Evolutionary conservation across 2,113 vertebrate genomes (phyloP), one percentile per base, ranked within the genome.

Genomic region (Tricholaema leucomelas): DNA sequence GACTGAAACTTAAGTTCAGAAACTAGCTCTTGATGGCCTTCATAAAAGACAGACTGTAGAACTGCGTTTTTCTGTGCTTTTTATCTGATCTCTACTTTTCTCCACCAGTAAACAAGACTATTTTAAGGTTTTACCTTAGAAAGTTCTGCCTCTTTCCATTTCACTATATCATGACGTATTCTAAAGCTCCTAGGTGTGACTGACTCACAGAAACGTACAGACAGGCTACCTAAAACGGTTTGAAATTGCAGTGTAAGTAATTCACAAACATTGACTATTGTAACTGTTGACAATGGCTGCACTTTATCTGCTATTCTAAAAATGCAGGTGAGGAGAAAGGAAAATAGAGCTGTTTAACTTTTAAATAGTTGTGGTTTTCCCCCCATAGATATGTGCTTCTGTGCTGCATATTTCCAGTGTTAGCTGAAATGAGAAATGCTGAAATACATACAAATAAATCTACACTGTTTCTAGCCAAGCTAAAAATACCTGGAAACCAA

Each of bases 401-500:
- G 15, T 13, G 5, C 38, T 88, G 19, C 54, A 67, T 78, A 40
- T 69, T 92, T 52, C 70, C 33, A 56, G 38, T 4, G 4, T 5
- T 63, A 46, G 4, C 40, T 85, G 64, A 82, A 91, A 76, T 48
- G 50, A 56, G 40, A 60, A 76, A 15, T 70, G 36, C 44, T 69
- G 71, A 76, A 92, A 85, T 56, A 59, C 6, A 23, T 17, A 42
- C 14, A 52, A 71, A 91, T 61, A 48, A 83, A 82, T 48, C 17
- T 50, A n/a, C 12, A 6, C 52, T 91, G 89, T 87, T 94, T 94
- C 81, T 85, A 80, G 56, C 6, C 55, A 74, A 77, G 48, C 14
- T 52, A 85, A 63, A 92, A 95, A 91, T 86, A 71, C 66, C 61
- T 56, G 31, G 54, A 88, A 94, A 33, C 30, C 20, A 83, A 83